Percentiles rank a stretch among this genome's conserved stretches.
phyloP scores from a whole-genome alignment of 2,113 vertebrate genomes.

The Bagarius yarrelli region DNA sequence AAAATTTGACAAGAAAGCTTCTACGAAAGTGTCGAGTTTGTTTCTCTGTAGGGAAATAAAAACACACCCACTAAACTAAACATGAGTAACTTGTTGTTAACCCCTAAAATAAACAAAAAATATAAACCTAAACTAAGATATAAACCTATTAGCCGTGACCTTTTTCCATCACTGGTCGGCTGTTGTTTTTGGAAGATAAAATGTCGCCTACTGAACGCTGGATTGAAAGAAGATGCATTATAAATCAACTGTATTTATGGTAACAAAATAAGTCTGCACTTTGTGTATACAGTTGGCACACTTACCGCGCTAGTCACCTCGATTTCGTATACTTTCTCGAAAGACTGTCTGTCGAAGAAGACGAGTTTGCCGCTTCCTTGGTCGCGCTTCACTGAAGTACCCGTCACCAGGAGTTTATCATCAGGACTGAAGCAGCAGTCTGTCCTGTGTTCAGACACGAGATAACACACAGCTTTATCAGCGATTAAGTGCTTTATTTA shows the following conservation, averaged over 20 bases:
- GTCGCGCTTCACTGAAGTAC: slow-evolving; percentile 88
- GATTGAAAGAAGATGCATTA: not conserved
- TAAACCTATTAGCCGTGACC: slow-evolving; percentile 28
- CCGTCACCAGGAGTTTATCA: slow-evolving; percentile 89
- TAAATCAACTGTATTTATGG: not conserved
- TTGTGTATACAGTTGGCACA: slow-evolving; percentile 45
- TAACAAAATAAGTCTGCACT: not conserved
- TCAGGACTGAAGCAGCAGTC: slow-evolving; percentile 98
- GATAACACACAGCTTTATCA: slow-evolving; percentile 4
- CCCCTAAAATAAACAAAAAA: not conserved
- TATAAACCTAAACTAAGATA: slow-evolving; percentile 8
- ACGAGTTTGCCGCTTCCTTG: slow-evolving; percentile 85
- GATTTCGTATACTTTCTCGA: slow-evolving; percentile 87
- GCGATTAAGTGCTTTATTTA: slow-evolving; percentile 13
- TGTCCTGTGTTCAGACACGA: slow-evolving; percentile 72
- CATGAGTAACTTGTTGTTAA: too few species aligned
- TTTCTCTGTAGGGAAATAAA: too few species aligned
- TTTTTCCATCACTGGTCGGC: not conserved
- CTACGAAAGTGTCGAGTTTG: too few species aligned
- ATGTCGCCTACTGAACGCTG: not conserved
- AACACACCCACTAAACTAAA: too few species aligned
- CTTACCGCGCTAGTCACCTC: slow-evolving; percentile 89
- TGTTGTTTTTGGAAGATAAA: not conserved
- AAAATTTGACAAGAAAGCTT: too few species aligned
- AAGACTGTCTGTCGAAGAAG: slow-evolving; percentile 85